A percentile compares a stretch with the other conserved stretches of the same genome.
Evolutionary conservation across 1,140 invertebrate genomes (phyloP).

Genomic region (Drosophila subobscura): DNA sequence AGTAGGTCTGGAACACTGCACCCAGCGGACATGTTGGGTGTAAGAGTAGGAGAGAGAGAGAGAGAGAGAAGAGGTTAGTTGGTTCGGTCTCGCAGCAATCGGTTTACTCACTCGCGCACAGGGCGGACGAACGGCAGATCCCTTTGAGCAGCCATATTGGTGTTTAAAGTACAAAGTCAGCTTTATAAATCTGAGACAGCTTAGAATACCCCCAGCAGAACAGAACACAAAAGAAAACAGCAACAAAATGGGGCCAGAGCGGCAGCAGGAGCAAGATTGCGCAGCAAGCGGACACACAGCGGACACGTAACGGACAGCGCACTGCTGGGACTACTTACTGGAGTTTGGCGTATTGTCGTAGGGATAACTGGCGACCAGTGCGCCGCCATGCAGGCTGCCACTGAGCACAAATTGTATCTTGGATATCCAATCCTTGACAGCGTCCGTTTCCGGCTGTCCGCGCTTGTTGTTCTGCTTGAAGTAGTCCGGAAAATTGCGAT

Average conservation of each 20-base stretch:
- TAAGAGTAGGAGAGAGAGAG: conserved; percentile 1
- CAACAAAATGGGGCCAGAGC: no score
- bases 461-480: conserved; percentile 94
- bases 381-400: conserved; percentile 95
- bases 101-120: conserved; percentile 89
- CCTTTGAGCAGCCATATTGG: conserved; percentile 86
- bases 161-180: conserved; percentile 60
- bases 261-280: no score
- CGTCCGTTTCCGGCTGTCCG: conserved; percentile 95
- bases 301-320: no score
- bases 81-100: conserved; percentile 13
- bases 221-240: not conserved
- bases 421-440: conserved; percentile 96
- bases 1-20: conserved; percentile 91
- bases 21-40: conserved; percentile 85
- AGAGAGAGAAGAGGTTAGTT: conserved; percentile 44
- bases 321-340: conserved; percentile 87
- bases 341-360: conserved; percentile 96
- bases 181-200: conserved; percentile 60
- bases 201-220: no score
- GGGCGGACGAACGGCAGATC: conserved; percentile 91
- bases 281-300: no score
- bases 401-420: conserved; percentile 96
- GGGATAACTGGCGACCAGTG: conserved; percentile 95
- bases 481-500: conserved; percentile 96